Conservation (phyloP, 2,797 vertebrate genomes). For the Danio jaintianensis region DNA sequence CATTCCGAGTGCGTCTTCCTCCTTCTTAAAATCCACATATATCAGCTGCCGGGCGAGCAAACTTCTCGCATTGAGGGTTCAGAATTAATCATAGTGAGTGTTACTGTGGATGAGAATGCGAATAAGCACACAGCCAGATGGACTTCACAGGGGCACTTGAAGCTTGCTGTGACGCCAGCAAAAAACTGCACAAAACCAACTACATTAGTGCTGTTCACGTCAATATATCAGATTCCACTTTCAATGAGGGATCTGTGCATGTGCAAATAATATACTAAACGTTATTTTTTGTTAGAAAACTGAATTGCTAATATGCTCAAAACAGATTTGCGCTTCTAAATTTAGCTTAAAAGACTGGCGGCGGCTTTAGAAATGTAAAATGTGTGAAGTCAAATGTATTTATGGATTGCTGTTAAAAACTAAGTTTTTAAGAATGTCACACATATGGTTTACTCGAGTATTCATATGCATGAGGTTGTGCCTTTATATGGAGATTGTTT, state of each 20-base stretch:
- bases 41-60: constrained; percentile 51
- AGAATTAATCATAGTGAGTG: constrained; percentile 59
- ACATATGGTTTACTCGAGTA: not conserved
- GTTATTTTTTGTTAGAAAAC: too few relatives aligned
- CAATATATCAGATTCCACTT: constrained; percentile 4
- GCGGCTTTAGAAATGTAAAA: not conserved
- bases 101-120: constrained; percentile 47
- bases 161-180: constrained; percentile 38
- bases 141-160: constrained; percentile 48
- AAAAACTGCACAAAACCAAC: constrained; percentile 1
- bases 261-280: not conserved
- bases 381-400: not conserved
- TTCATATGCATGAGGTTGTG: constrained; percentile 2
- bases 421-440: not conserved
- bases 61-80: constrained; percentile 47
- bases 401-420: not conserved
- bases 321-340: not conserved
- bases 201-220: not conserved
- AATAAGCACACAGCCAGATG: constrained; percentile 53
- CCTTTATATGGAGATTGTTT: not conserved
- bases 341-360: not conserved
- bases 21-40: constrained; percentile 49
- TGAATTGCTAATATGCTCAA: not conserved
- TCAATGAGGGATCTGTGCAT: not conserved
- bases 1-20: constrained; percentile 12